Evolutionary conservation across 2,888 invertebrate species (phyloP).

Genomic region (Troides aeacus): DNA sequence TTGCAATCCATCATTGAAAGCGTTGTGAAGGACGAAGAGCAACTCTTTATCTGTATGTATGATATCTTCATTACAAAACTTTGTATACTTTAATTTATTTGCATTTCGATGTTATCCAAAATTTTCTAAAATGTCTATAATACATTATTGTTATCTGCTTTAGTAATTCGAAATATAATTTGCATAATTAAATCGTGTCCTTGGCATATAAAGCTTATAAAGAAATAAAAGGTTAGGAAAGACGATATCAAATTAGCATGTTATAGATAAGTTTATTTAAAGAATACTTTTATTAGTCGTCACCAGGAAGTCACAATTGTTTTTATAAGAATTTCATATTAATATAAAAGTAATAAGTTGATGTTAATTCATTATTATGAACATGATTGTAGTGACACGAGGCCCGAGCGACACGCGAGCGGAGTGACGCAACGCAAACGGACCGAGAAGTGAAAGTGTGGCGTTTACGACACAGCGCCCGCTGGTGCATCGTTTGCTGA

Average conservation of each 20-base stretch:
- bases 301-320: neutral
- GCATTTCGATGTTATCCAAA: neutral
- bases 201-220: slow-evolving; percentile 2
- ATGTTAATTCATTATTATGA: no score
- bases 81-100: neutral
- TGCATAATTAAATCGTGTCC: neutral
- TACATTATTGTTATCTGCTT: neutral
- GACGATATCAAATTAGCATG: slow-evolving; percentile 16
- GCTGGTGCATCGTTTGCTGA: slow-evolving; percentile 63
- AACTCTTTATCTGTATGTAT: no score
- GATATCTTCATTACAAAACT: no score
- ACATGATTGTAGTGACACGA: slow-evolving; percentile 21
- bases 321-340: no score
- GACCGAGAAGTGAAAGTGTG: slow-evolving; percentile 67
- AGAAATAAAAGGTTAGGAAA: neutral
- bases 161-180: slow-evolving; percentile 10
- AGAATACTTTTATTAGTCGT: neutral
- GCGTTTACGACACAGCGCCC: slow-evolving; percentile 65
- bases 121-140: neutral
- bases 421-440: slow-evolving; percentile 53
- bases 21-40: no score
- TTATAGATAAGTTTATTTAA: slow-evolving; percentile 12
- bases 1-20: no score
- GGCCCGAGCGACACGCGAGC: slow-evolving; percentile 45
- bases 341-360: no score